Conservation (phyloP, 2,113 vertebrate species). For the Calyptommatus sinebrachiatus region DNA sequence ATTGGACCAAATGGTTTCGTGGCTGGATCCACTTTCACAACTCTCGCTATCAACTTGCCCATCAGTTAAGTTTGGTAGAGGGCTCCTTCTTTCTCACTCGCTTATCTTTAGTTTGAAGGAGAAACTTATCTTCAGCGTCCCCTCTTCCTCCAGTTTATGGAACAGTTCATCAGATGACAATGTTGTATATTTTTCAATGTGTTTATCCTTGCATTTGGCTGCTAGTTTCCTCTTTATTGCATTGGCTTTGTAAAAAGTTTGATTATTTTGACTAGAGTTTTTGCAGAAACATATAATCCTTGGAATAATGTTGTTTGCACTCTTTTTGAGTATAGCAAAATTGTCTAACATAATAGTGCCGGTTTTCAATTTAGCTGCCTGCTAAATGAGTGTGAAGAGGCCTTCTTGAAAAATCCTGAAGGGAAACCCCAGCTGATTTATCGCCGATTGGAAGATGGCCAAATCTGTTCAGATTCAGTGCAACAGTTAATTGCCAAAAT, state of each 20-base stretch:
- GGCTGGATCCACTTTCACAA: too few species aligned
- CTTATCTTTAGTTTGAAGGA: too few species aligned
- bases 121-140: too few species aligned
- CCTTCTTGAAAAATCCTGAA: constrained; percentile 89
- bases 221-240: too few species aligned
- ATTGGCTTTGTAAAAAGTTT: neutral
- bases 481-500: constrained; percentile 85
- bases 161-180: too few species aligned
- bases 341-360: constrained; percentile 63
- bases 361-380: constrained; percentile 76
- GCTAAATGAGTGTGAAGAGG: constrained; percentile 90
- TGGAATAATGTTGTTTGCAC: constrained; percentile 50
- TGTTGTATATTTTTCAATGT: too few species aligned
- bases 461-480: constrained; percentile 70
- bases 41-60: too few species aligned
- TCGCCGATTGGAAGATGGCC: constrained; percentile 73
- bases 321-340: constrained; percentile 47
- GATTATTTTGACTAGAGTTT: constrained; percentile 48
- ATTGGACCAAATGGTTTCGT: too few species aligned
- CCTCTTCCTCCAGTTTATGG: too few species aligned
- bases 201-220: too few species aligned
- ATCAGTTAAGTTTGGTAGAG: too few species aligned
- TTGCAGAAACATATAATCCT: constrained; percentile 28
- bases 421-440: constrained; percentile 88
- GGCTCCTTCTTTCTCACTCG: too few species aligned